A percentile compares a stretch with the other conserved stretches of the same genome.
Conservation (phyloP, 1,140 invertebrate genomes). For the Rhopalosiphum padi region DNA sequence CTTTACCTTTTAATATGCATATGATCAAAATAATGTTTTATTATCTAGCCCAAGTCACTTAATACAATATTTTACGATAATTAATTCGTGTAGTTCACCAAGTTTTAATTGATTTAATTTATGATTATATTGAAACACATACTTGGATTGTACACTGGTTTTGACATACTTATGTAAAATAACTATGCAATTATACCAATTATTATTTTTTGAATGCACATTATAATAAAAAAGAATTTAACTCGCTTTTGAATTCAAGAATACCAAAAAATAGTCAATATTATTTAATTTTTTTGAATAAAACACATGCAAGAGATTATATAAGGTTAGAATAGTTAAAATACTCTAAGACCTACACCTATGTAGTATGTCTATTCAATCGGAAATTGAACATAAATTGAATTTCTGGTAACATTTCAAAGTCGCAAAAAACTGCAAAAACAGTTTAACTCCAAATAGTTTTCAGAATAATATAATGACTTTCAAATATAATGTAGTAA, state of each 20-base stretch:
- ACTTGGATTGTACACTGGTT: neutral
- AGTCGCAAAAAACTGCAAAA: neutral
- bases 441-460: neutral
- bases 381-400: neutral
- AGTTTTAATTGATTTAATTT: slow-evolving; percentile 29
- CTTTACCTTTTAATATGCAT: slow-evolving; percentile 40
- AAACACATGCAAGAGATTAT: neutral
- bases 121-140: neutral
- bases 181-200: neutral
- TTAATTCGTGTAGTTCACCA: neutral
- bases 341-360: neutral
- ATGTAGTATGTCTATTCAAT: neutral
- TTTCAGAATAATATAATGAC: neutral
- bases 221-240: neutral
- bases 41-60: neutral
- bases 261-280: neutral
- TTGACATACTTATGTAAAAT: neutral
- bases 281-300: neutral
- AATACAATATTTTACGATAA: neutral
- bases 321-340: neutral
- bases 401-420: neutral
- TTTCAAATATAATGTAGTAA: neutral
- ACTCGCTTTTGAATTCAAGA: neutral
- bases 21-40: slow-evolving; percentile 29
- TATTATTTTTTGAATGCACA: neutral